phyloP scores from a whole-genome alignment of 2,797 vertebrate genomes.

The Myotis pilosus region DNA sequence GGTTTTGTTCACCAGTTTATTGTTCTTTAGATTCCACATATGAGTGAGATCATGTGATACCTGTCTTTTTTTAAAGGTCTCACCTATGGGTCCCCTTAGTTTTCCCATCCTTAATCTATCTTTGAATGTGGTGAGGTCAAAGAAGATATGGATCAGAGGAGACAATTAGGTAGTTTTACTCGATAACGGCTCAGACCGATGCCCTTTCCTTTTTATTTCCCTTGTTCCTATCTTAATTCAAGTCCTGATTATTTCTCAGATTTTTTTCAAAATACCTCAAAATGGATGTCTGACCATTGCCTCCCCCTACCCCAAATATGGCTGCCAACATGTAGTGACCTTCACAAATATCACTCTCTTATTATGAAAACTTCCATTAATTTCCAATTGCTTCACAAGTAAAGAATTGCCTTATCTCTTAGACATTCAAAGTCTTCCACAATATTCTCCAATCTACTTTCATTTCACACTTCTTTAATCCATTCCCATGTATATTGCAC shows the following conservation, averaged over 20 bases:
- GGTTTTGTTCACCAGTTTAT: no score
- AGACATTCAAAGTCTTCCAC: not conserved
- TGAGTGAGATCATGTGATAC: no score
- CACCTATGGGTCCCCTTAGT: not conserved
- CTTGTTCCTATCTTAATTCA: not conserved
- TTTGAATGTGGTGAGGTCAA: not conserved
- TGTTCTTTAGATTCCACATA: no score
- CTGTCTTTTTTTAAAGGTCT: not conserved
- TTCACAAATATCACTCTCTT: not conserved
- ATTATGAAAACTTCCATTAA: not conserved
- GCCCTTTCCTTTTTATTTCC: not conserved
- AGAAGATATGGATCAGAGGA: not conserved
- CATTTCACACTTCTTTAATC: not conserved
- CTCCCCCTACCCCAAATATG: not conserved
- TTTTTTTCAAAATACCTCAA: not conserved
- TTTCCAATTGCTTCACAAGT: not conserved
- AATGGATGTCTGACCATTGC: not conserved
- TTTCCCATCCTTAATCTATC: not conserved
- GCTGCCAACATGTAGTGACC: not conserved
- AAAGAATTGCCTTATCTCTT: not conserved
- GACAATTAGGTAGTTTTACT: not conserved
- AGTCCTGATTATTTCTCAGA: not conserved
- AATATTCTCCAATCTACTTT: not conserved
- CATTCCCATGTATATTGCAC: no score
- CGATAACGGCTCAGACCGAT: not conserved